These are phyloP conservation scores for Xestobium rufovillosum DNA, from an alignment of 2,888 invertebrate genomes.

Conservation along the genomic window DNA sequence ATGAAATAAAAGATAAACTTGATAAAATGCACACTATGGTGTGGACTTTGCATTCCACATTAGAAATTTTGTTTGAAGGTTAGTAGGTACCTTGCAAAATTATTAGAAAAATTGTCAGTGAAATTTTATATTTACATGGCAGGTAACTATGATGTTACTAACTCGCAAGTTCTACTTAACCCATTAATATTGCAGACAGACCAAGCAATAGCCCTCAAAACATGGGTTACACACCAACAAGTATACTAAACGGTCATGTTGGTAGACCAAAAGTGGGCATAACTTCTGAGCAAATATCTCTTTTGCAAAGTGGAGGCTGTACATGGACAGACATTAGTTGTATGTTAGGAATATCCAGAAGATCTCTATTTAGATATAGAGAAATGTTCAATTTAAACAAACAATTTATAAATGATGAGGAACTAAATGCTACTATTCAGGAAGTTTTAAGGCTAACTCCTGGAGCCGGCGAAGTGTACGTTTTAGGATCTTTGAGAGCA, in stretches of 20 bases:
- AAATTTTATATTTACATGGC: no score
- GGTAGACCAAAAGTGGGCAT: constrained; percentile 10
- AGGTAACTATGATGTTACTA: no score
- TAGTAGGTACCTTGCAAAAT: no score
- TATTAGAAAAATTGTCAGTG: no score
- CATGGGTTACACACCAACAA: no score
- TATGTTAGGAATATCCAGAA: constrained; percentile 12
- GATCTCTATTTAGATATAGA: constrained; percentile 11
- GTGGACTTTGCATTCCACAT: no score
- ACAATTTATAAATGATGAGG: constrained; percentile 9
- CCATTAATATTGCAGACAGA: no score
- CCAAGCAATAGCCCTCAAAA: no score
- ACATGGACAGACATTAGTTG: constrained; percentile 11
- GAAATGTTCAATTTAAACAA: constrained; percentile 4
- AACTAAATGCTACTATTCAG: constrained; percentile 6
- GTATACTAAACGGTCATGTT: no score
- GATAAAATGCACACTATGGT: constrained; percentile 3
- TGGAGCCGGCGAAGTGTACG: constrained; percentile 14
- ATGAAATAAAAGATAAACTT: constrained; percentile 1
- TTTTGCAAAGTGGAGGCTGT: constrained; percentile 8
- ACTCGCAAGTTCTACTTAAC: no score
- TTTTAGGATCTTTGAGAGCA: constrained; percentile 12
- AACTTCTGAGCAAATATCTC: constrained; percentile 6
- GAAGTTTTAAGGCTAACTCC: constrained; percentile 11
- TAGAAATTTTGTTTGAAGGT: no score